phyloP scores from a whole-genome alignment of 2,797 vertebrate genomes.

The Halcyon chelicuti region DNA sequence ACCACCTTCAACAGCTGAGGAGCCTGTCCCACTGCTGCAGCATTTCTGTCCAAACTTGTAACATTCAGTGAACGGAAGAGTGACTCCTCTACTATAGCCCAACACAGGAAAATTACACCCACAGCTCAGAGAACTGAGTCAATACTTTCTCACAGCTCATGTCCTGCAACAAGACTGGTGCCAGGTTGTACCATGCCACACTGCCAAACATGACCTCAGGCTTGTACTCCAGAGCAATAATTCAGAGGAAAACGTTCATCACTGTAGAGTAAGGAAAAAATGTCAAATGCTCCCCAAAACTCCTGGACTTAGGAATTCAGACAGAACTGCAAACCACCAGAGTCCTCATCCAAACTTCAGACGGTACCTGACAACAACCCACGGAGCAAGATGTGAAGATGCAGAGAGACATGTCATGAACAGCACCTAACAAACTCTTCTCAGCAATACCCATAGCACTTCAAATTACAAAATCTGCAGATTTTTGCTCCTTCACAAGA shows the following conservation, averaged over 20 bases:
- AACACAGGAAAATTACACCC: not conserved
- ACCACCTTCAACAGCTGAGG: not conserved
- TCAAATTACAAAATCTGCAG: not conserved
- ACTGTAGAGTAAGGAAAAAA: not conserved
- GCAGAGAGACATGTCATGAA: not conserved
- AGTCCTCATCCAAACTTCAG: not conserved
- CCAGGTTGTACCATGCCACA: not conserved
- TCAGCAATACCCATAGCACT: not conserved
- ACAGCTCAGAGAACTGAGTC: not conserved
- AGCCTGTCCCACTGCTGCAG: not conserved
- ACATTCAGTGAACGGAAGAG: not conserved
- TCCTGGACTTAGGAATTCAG: not conserved
- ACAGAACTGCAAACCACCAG: not conserved
- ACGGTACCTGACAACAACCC: not conserved
- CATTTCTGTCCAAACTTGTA: not conserved
- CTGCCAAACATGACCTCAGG: not conserved
- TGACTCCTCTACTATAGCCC: not conserved
- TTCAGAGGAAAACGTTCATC: not conserved
- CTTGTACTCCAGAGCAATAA: not conserved
- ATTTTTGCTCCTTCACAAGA: not conserved
- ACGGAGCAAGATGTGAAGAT: not conserved
- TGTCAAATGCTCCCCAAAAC: not conserved
- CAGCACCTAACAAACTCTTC: not conserved
- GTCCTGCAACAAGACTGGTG: not conserved
- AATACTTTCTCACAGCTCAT: not conserved